phyloP scores from a whole-genome alignment of 2,797 vertebrate genomes.

The Kryptolebias ocellatus region DNA sequence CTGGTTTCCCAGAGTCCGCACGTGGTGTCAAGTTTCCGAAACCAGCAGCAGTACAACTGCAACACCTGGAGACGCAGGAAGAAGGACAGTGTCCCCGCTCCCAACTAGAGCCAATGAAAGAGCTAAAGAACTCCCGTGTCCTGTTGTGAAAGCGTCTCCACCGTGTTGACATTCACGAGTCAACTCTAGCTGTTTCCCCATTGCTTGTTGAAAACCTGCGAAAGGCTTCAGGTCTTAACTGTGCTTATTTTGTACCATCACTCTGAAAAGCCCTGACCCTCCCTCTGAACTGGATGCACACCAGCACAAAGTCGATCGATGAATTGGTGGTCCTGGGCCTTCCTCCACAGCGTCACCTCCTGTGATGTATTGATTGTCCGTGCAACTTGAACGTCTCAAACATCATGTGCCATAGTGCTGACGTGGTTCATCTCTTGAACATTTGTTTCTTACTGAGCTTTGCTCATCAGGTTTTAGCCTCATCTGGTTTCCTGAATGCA shows the following conservation, averaged over 20 bases:
- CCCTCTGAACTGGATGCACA: constrained; percentile 53
- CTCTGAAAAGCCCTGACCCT: constrained; percentile 21
- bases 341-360: constrained; percentile 23
- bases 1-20: constrained; percentile 69
- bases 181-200: constrained; percentile 5
- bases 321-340: constrained; percentile 23
- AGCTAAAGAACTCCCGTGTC: background rate
- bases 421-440: constrained; percentile 40
- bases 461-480: constrained; percentile 28
- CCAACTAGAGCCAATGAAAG: constrained; percentile 88
- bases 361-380: constrained; percentile 21
- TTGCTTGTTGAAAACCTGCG: constrained; percentile 2
- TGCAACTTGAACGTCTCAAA: constrained; percentile 36
- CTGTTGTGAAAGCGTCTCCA: constrained; percentile 1
- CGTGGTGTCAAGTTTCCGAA: constrained; percentile 76
- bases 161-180: constrained; percentile 16
- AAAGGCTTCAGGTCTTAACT: constrained; percentile 18
- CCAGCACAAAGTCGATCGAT: constrained; percentile 62
- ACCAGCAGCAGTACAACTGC: constrained; percentile 88
- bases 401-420: constrained; percentile 63
- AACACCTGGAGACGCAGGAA: constrained; percentile 87
- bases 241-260: constrained; percentile 13
- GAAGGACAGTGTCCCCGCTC: constrained; percentile 82
- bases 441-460: constrained; percentile 27
- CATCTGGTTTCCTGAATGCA: constrained; percentile 52